Base-by-base conservation (phyloP, 2,113 vertebrate genomes). In the Galeopterus variegatus region DNA sequence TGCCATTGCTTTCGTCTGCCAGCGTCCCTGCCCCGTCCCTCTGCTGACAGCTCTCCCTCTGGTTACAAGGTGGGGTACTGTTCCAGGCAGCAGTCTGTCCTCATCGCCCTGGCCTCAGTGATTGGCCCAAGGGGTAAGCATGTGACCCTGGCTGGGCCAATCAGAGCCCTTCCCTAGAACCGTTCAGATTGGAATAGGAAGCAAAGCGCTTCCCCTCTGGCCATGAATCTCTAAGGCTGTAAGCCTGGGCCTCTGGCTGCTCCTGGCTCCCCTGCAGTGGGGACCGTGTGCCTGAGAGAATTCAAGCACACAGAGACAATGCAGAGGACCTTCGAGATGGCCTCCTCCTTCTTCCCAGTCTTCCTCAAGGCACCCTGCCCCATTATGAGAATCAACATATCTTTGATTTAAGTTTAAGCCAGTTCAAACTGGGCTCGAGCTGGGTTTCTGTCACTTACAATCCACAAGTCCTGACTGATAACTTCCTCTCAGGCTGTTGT, bases 361-460 rank as follows among this genome's bases (percentile, higher is more conserved):
- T 79, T 60, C 62, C 62, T 48, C 41, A 11, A 24, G 56, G 45
- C 13, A 1, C 8, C 31, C 17, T 21, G 62, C 41, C 8, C 41
- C 50, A n/a, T 58, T 6, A 17, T 4, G 36, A 26, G n/a, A 90
- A 26, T 58, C 33, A 8, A 0, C 9, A 0, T 6, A 11, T 31
- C 23, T n/a, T n/a, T n/a, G n/a, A n/a, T 62, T 41, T 9, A 70
- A 54, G 64, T 75, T 41, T 8, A 48, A 73, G 24, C 50, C 94
- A 13, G 18, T 64, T 89, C 88, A 77, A 3, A 45, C 84, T 26
- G 45, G 70, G 56, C n/a, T 28, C 0, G 0, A 3, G 33, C 21
- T 54, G 65, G 19, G 62, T 75, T 58, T 93, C 92, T 86, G 97
- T 79, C 93, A 62, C 79, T 77, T 62, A 45, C 45, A n/a, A 81